A percentile compares a stretch with the other conserved stretches of the same genome.
phyloP scores from a whole-genome alignment of 37 sponge, comb jelly and placozoan species.

The Oscarella lobularis region DNA sequence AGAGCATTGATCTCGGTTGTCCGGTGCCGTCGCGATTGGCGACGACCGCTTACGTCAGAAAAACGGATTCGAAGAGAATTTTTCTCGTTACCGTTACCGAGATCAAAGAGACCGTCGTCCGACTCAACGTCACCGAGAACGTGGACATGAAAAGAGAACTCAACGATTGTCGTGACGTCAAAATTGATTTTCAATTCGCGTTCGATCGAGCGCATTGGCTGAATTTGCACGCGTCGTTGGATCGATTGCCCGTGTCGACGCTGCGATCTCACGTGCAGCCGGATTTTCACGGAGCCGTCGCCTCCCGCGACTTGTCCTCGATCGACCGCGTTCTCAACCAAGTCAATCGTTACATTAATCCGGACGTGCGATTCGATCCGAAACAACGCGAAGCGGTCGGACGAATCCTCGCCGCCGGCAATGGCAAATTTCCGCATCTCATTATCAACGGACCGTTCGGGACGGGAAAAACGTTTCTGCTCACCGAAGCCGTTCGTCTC shows the following conservation, averaged over 20 bases:
- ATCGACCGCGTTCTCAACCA: too few species aligned
- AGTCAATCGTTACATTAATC: too few species aligned
- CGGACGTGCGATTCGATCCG: too few species aligned
- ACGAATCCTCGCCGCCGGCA: too few species aligned
- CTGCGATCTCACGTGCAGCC: too few species aligned
- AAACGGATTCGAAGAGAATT: too few species aligned
- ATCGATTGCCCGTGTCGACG: too few species aligned
- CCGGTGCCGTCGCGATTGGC: neutral
- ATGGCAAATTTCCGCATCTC: neutral
- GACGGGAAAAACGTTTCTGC: neutral
- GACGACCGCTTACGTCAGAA: neutral
- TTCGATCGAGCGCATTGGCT: neutral
- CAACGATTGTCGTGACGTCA: neutral
- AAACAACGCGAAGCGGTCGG: too few species aligned
- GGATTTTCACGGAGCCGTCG: too few species aligned
- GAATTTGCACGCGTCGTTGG: too few species aligned
- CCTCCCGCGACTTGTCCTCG: too few species aligned
- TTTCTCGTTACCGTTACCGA: neutral
- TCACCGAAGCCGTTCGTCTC: neutral
- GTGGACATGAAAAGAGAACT: neutral
- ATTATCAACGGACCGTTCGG: neutral
- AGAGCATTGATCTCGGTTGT: neutral
- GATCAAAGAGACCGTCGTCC: neutral
- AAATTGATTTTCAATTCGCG: neutral
- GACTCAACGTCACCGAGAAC: neutral